Conservation (phyloP, 2,797 vertebrate genomes). For the Microctenopoma stevenorrisi region DNA sequence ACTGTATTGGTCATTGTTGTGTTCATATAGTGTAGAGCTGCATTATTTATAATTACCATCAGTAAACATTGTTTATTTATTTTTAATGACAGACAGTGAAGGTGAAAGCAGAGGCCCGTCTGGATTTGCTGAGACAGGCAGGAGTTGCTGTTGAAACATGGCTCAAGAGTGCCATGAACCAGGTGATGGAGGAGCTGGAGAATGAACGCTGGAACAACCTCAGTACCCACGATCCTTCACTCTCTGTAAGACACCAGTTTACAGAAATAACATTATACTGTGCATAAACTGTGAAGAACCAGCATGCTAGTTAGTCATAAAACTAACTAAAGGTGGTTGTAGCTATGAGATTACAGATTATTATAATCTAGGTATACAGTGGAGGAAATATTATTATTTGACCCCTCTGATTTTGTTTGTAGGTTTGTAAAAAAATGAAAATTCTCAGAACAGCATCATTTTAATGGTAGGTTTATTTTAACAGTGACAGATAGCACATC, state of each 20-base stretch:
- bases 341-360: neutral
- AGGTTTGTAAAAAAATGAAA: no score
- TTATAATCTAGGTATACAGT: neutral
- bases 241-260: constrained; percentile 81
- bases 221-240: constrained; percentile 87
- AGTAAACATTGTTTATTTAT: neutral
- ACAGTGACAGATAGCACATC: no score
- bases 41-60: neutral
- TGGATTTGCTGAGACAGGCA: constrained; percentile 90
- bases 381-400: no score
- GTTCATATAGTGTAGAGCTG: neutral
- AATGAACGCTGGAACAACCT: constrained; percentile 93
- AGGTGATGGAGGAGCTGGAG: constrained; percentile 97
- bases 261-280: no score
- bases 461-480: no score
- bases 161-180: constrained; percentile 97
- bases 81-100: constrained; percentile 86
- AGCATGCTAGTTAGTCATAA: neutral
- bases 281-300: neutral
- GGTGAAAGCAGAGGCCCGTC: constrained; percentile 92
- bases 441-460: no score
- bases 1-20: neutral
- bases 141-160: constrained; percentile 93
- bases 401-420: no score
- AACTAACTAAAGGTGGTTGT: neutral